Evolutionary conservation across 30 jellyfish, hydroid and myxozoan species (phyloP), one percentile per base, ranked within the genome.

Genomic region (Rhopilema esculentum): DNA sequence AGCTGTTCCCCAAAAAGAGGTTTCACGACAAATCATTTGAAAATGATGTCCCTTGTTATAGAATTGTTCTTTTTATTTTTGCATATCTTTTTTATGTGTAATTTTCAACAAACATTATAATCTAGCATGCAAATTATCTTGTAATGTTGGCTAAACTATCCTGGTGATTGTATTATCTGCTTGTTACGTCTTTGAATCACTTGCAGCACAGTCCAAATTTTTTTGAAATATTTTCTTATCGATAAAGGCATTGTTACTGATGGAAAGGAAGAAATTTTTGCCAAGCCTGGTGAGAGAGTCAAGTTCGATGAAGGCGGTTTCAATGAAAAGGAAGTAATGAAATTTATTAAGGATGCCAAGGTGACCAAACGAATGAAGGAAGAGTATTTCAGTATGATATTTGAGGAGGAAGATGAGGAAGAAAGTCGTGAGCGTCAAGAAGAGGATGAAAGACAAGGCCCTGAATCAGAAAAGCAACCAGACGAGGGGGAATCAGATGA

Each of bases 271-370:
- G 89, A 89, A 0, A 82, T 93, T 21, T 52, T 52, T 40, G 97
- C 93, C 16, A 77, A 72, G 72, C 98, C 98, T 17, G 96, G 96
- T n/a, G 93, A 85, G 53, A 77, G 91, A 28, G 51, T n/a, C 72
- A 85, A 85, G 69, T 75, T 22, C 61, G 95, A 86, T 27, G 95
- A 75, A 19, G 89, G 79, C 19, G 28, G 79, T 19, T 66, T 72
- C 61, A 21, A 74, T 16, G 89, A 61, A 0, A 27, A 17, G 0
- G 89, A 86, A 75, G 79, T 75, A 21, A 48, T 20, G 77, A 75
- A 91, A 25, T 79, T 91, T 21, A 23, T 86, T 7, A 40, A 32
- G 18, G 95, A 30, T 27, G 89, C 89, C 32, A 77, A 86, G 27
- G 86, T 75, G 27, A 74, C 85, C 0, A 69, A 49, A 62, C 72